phyloP scores from a whole-genome alignment of 1,140 invertebrate genomes.

The Eumeta japonica region DNA sequence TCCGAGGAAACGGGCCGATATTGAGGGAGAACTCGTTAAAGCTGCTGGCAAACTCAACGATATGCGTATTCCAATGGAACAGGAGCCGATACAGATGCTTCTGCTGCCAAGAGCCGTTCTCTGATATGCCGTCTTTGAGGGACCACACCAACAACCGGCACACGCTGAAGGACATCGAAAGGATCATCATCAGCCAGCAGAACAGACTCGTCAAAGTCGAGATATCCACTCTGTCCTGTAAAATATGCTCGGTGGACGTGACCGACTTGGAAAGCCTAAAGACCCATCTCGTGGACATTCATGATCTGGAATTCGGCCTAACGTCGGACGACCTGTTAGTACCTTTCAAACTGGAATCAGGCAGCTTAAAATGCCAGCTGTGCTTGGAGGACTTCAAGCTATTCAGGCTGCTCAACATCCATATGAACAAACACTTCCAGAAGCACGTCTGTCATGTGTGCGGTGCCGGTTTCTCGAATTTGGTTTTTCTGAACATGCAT shows the following conservation, averaged over 20 bases:
- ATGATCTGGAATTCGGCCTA: constrained; percentile 19
- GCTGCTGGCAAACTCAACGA: constrained; percentile 33
- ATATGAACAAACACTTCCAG: constrained; percentile 40
- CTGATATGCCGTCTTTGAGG: constrained; percentile 22
- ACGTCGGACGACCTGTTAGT: constrained; percentile 26
- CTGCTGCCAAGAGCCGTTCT: constrained; percentile 36
- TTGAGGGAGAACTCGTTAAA: constrained; percentile 34
- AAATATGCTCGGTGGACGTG: constrained; percentile 20
- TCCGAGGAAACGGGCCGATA: constrained; percentile 25
- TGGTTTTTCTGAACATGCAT: constrained; percentile 38
- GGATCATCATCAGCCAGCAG: constrained; percentile 34
- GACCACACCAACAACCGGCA: constrained; percentile 24
- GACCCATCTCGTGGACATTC: constrained; percentile 22
- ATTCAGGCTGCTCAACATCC: constrained; percentile 37
- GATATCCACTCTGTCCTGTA: constrained; percentile 27
- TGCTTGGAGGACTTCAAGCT: constrained; percentile 25
- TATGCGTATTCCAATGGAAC: constrained; percentile 43
- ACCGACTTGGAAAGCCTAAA: constrained; percentile 17
- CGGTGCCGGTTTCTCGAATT: constrained; percentile 33
- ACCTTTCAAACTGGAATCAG: constrained; percentile 31
- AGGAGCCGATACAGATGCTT: constrained; percentile 38
- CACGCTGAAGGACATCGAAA: constrained; percentile 26
- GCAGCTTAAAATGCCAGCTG: constrained; percentile 30
- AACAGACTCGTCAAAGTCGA: constrained; percentile 41
- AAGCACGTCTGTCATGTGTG: constrained; percentile 43